These are phyloP conservation scores for Amphipyra tragopoginis DNA, from an alignment of 2,888 invertebrate genomes.

Conservation along the genomic window DNA sequence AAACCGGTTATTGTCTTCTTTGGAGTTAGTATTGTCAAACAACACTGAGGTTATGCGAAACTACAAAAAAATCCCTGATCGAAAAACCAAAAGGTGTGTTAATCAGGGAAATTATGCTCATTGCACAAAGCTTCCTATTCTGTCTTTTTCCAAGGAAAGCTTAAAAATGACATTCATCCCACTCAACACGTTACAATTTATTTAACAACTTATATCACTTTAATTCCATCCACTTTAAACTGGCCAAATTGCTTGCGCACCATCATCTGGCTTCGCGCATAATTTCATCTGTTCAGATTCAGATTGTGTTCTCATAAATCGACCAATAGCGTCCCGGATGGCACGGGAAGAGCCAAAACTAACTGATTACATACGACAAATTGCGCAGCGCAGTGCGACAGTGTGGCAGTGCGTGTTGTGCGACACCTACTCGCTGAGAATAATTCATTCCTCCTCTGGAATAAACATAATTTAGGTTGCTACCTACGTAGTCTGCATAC, in stretches of 20 bases:
- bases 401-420: constrained; percentile 24
- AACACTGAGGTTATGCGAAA: too few relatives aligned
- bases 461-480: constrained; percentile 35
- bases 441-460: constrained; percentile 26
- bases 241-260: constrained; percentile 29
- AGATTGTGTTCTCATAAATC: constrained; percentile 42
- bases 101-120: too few relatives aligned
- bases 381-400: constrained; percentile 42
- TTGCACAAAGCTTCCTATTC: too few relatives aligned
- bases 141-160: too few relatives aligned
- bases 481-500: constrained; percentile 36
- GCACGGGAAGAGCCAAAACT: constrained; percentile 38
- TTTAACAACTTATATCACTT: constrained; percentile 11
- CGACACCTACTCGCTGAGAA: constrained; percentile 44
- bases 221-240: constrained; percentile 29
- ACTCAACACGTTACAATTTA: constrained; percentile 1
- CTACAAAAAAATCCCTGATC: too few relatives aligned
- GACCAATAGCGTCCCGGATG: constrained; percentile 40
- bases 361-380: constrained; percentile 35
- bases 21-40: too few relatives aligned
- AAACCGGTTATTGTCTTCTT: too few relatives aligned
- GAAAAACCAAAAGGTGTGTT: too few relatives aligned
- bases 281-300: constrained; percentile 52
- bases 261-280: constrained; percentile 25
- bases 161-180: neutral